These are phyloP conservation scores for Oconnorella tubifera DNA, from an alignment of 2,888 invertebrate genomes.

Conservation along the genomic window DNA sequence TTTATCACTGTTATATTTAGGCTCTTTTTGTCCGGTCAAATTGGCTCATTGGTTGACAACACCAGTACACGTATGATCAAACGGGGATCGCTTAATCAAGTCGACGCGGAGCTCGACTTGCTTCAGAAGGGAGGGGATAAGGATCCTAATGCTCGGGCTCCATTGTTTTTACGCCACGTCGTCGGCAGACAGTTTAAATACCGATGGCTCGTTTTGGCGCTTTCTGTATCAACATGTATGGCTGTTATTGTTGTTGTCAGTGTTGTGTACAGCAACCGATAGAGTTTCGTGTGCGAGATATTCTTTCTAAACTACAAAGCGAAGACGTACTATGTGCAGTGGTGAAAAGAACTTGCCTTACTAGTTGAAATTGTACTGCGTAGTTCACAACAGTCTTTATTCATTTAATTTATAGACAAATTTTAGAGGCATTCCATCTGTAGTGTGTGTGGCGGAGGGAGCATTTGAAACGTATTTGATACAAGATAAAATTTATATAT, in stretches of 20 bases:
- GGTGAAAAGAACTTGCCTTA: no score
- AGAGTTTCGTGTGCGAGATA: not conserved
- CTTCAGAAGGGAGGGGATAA: not conserved
- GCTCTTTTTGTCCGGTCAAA: constrained; percentile 23
- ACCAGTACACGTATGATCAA: constrained; percentile 6
- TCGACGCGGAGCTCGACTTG: constrained; percentile 4
- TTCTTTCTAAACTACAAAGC: no score
- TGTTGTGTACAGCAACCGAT: constrained; percentile 38
- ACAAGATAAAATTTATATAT: no score
- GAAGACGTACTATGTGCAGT: no score
- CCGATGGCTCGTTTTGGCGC: constrained; percentile 36
- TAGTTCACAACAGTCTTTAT: no score
- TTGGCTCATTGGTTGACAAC: constrained; percentile 10
- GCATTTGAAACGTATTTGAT: no score
- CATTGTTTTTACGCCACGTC: constrained; percentile 36
- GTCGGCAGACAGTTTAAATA: constrained; percentile 34
- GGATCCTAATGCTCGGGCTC: constrained; percentile 8
- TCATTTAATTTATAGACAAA: no score
- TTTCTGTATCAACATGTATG: constrained; percentile 33
- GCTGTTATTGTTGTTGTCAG: constrained; percentile 37
- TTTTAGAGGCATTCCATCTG: no score
- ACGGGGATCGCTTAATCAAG: constrained; percentile 5
- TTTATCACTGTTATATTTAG: not conserved
- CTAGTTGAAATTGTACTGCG: no score
- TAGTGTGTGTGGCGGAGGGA: no score